Base-by-base conservation (phyloP, 2,888 invertebrate genomes). In the Caenorhabditis japonica region DNA sequence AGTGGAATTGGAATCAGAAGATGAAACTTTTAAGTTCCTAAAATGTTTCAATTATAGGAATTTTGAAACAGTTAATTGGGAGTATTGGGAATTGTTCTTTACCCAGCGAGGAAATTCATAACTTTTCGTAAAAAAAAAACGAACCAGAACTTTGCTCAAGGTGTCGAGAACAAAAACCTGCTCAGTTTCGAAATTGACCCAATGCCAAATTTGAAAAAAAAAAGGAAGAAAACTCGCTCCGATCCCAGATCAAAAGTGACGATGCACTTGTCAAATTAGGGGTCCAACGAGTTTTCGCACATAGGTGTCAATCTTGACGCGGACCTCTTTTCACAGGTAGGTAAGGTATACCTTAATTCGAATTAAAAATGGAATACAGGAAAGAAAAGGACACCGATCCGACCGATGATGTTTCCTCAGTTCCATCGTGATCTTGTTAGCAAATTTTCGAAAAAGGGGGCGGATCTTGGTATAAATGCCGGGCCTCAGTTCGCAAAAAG, bases 261-360 rank as follows among this genome's bases (percentile, higher is more conserved):
- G 27, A 36, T 72, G 72, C 59, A 72, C 72, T 72, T 72, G 72
- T 72, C 72, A 59, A 72, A 72, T 72, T 72, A 72, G 59, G 23
- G 30, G 44, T 15, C 10, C 15, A 34, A 30, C 13, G 23, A 30
- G n/a, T 61, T 66, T 58, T 66, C 66, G 27, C 66, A 56, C 66
- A 30, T 56, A 60, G 56, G 70, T 70, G 70, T 70, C 51, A 58
- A 30, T 56, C 33, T 56, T 41, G 23, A 56, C 49, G 55, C 47
- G 47, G 10, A 44, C 30, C 47, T 38, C 62, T 15, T 43, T 59
- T 46, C 53, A 52, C n/a, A n/a, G 58, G 39, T 33, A 12, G 17
- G 12, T 15, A 15, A 21, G 15, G 19, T 34, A 17, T 12, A 17
- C 15, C 25, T 46, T 69, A 69, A 69, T 68, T 69, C 69, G 71